A percentile compares a stretch with the other conserved stretches of the same genome.
phyloP scores from a whole-genome alignment of 2,888 invertebrate species.

The Nymphalis polychloros region DNA sequence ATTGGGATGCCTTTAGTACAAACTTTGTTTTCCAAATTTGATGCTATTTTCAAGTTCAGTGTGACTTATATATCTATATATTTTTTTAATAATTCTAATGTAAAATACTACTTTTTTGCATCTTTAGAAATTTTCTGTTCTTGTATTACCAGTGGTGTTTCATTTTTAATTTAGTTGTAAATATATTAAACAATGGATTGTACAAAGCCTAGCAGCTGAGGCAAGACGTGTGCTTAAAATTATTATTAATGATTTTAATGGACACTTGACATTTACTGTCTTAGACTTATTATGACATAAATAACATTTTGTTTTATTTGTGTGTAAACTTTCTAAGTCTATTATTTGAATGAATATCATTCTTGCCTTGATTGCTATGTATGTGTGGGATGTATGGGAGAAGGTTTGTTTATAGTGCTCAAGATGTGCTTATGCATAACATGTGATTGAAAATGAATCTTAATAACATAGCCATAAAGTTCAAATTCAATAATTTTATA shows the following conservation, averaged over 20 bases:
- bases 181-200: constrained; percentile 45
- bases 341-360: constrained; percentile 15
- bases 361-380: constrained; percentile 78
- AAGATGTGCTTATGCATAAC: constrained; percentile 25
- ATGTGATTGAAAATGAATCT: neutral
- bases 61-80: neutral
- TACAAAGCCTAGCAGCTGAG: constrained; percentile 68
- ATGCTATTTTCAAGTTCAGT: neutral
- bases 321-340: neutral
- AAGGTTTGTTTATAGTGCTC: constrained; percentile 47
- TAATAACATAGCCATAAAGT: constrained; percentile 1
- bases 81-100: neutral
- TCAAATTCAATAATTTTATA: constrained; percentile 4
- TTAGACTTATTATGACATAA: neutral
- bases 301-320: neutral
- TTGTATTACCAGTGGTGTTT: constrained; percentile 36
- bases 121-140: constrained; percentile 13
- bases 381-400: constrained; percentile 52
- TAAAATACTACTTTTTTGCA: constrained; percentile 51
- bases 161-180: constrained; percentile 43
- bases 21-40: neutral
- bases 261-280: neutral
- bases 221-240: constrained; percentile 52
- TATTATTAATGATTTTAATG: neutral
- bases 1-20: constrained; percentile 7